phyloP scores from a whole-genome alignment of 92 coral and sea anemone genomes.

The Porites evermanni region DNA sequence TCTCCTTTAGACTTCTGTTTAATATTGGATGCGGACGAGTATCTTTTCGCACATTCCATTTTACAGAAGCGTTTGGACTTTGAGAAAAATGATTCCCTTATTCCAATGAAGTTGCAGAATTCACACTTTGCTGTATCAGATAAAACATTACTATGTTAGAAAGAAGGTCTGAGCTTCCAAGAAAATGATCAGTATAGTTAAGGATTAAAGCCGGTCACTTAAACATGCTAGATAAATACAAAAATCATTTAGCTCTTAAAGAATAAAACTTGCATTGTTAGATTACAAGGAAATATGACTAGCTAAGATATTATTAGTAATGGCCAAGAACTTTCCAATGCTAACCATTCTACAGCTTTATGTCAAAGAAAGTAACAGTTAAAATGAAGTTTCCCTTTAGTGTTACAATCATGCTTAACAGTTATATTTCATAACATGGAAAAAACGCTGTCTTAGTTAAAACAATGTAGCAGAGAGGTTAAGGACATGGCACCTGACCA shows the following conservation, averaged over 20 bases:
- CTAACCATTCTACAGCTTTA: no score
- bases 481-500: no score
- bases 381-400: no score
- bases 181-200: slow-evolving; percentile 2
- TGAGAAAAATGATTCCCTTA: slow-evolving; percentile 92
- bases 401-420: no score
- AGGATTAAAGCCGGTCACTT: slow-evolving; percentile 1
- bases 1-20: slow-evolving; percentile 97
- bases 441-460: no score
- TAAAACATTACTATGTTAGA: slow-evolving; percentile 48
- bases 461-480: no score
- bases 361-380: no score
- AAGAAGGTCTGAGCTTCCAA: slow-evolving; percentile 30
- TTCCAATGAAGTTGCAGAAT: slow-evolving; percentile 94
- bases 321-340: no score
- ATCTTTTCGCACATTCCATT: slow-evolving; percentile 99
- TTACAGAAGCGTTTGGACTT: slow-evolving; percentile 98
- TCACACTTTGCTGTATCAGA: slow-evolving; percentile 92
- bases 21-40: slow-evolving; percentile 94
- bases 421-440: no score
- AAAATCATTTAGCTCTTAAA: background rate
- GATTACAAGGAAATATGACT: no score
- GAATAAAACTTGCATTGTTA: background rate
- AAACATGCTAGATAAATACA: background rate
- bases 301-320: no score